Percentiles rank a stretch among this genome's conserved stretches.
Conservation (phyloP, 2,113 vertebrate genomes). For the Columba livia region DNA sequence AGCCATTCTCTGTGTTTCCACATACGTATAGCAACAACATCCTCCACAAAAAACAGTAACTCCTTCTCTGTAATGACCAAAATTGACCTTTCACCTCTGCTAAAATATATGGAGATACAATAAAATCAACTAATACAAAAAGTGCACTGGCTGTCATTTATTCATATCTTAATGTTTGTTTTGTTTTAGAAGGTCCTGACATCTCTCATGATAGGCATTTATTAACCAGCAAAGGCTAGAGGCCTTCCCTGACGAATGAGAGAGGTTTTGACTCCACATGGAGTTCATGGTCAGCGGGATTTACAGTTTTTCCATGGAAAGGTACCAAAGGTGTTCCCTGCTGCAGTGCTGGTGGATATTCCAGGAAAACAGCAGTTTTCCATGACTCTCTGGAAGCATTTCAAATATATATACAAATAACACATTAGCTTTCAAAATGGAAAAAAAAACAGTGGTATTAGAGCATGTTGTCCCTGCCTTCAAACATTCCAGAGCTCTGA, state of each 20-base stretch:
- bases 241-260: too few species aligned
- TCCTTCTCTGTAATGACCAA: neutral
- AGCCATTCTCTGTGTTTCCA: neutral
- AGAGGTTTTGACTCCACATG: neutral
- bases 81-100: neutral
- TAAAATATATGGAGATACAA: neutral
- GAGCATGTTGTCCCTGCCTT: neutral
- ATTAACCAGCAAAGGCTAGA: neutral
- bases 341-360: neutral
- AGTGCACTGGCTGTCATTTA: neutral
- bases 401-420: neutral
- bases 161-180: neutral
- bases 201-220: neutral
- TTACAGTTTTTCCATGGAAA: neutral
- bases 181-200: neutral
- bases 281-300: neutral
- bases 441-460: neutral
- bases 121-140: neutral
- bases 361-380: constrained; percentile 6
- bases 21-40: neutral
- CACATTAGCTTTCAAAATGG: neutral
- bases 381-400: neutral
- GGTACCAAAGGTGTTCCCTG: neutral
- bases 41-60: neutral
- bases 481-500: neutral